Conservation (phyloP, 2,797 vertebrate genomes). For the Acrossocheilus wenchowensis region DNA sequence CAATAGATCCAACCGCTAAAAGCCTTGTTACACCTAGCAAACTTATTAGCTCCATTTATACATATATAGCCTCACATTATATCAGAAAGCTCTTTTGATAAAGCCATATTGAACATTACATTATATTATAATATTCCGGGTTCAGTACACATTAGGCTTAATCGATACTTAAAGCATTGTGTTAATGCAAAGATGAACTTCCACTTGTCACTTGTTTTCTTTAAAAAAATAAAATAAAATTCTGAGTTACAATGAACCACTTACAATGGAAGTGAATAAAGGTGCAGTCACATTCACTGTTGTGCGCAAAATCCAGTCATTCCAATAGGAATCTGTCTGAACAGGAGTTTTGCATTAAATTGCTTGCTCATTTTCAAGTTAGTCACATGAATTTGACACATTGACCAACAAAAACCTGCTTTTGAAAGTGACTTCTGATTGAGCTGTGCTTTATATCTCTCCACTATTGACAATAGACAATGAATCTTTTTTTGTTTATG, state of each 20-base stretch:
- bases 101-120: constrained; percentile 10
- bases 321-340: neutral
- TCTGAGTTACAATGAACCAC: neutral
- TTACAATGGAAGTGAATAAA: neutral
- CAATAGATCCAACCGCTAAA: constrained; percentile 12
- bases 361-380: neutral
- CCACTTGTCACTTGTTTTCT: neutral
- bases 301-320: neutral
- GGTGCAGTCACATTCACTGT: neutral
- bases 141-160: neutral
- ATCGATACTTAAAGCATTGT: neutral
- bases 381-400: neutral
- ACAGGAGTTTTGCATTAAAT: neutral
- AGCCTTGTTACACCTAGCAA: constrained; percentile 10
- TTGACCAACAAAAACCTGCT: neutral
- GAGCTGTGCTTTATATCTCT: neutral
- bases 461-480: too few species aligned
- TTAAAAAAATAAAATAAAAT: too few species aligned
- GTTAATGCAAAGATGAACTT: neutral
- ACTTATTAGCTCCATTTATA: constrained; percentile 7
- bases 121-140: neutral
- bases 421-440: neutral
- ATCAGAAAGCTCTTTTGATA: neutral
- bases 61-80: neutral
- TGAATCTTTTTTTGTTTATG: too few species aligned